Evolutionary conservation across 1,140 invertebrate genomes (phyloP), one percentile per base, ranked within the genome.

Genomic region (Harlomillsia oculata): DNA sequence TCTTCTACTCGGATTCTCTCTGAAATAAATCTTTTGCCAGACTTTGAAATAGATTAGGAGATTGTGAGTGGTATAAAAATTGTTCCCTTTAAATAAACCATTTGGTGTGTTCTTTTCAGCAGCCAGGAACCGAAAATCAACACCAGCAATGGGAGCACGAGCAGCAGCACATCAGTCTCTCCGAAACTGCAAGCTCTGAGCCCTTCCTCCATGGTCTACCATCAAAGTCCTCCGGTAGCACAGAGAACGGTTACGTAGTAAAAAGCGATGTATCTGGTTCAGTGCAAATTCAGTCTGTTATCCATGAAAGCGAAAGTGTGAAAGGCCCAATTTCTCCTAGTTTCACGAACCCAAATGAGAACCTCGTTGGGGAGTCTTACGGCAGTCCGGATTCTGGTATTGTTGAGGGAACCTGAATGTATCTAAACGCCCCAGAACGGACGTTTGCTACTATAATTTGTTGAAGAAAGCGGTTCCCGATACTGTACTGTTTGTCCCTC

Each of bases 341-440:
- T 18, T 6, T 18, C 6, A 14, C 13, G 18, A 14, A 41, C 39
- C 9, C 32, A 11, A 34, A n/a, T 34, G 32, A 34, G 32, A 9
- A 34, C 9, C 9, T n/a, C n/a, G 32, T n/a, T n/a, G n/a, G n/a
- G 9, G n/a, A 34, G 8, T 16, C 44, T 46, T 49, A 13, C 30
- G 78, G 78, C 56, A 80, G 78, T 68, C 72, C 78, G 23, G 79
- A 81, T 70, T 78, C 77, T 5, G 78, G 78, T 63, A 78, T 77
- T 25, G 78, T 78, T 63, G 78, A 80, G 55, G 61, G 54, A 32
- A 21, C 40, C 34, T 59, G 30, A 49, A 46, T 23, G 6, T n/a
- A n/a, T n/a, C n/a, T n/a, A n/a, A n/a, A n/a, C n/a, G n/a, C n/a
- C n/a, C n/a, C n/a, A n/a, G n/a, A n/a, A n/a, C n/a, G n/a, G n/a